Evolutionary conservation across 2,888 invertebrate genomes (phyloP).

Genomic region (Erebia epiphron): DNA sequence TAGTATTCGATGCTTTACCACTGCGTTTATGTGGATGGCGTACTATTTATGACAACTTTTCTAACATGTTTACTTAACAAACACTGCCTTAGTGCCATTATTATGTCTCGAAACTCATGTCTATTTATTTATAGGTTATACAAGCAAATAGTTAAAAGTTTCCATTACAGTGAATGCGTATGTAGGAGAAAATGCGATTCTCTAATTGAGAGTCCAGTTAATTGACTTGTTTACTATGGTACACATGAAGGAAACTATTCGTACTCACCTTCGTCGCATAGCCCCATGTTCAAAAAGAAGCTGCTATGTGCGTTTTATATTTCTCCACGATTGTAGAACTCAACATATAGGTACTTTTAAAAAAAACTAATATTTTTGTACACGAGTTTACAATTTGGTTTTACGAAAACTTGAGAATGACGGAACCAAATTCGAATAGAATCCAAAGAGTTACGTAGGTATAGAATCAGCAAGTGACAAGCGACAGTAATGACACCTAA

Average conservation of each 20-base stretch:
- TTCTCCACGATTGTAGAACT: constrained; percentile 16
- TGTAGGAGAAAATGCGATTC: constrained; percentile 34
- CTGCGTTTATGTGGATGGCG: neutral
- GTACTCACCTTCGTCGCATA: constrained; percentile 74
- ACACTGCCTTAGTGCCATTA: neutral
- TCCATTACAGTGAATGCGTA: constrained; percentile 27
- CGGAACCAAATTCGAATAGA: neutral
- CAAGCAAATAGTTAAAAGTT: constrained; percentile 12
- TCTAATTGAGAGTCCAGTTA: constrained; percentile 49
- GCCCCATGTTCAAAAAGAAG: constrained; percentile 58
- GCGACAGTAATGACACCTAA: too few relatives aligned
- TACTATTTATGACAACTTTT: neutral
- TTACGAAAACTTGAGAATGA: neutral
- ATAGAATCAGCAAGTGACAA: too few relatives aligned
- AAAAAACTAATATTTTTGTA: neutral
- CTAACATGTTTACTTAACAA: neutral
- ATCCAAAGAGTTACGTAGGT: too few relatives aligned
- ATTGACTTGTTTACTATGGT: constrained; percentile 70
- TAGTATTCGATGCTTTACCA: constrained; percentile 26
- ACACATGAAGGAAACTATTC: constrained; percentile 41
- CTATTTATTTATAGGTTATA: neutral
- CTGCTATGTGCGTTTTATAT: constrained; percentile 16
- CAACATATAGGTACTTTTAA: constrained; percentile 20
- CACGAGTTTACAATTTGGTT: neutral
- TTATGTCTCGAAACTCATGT: neutral